Conservation (phyloP, 2,797 vertebrate species). For the Lepidocolaptes lacrymiger region DNA sequence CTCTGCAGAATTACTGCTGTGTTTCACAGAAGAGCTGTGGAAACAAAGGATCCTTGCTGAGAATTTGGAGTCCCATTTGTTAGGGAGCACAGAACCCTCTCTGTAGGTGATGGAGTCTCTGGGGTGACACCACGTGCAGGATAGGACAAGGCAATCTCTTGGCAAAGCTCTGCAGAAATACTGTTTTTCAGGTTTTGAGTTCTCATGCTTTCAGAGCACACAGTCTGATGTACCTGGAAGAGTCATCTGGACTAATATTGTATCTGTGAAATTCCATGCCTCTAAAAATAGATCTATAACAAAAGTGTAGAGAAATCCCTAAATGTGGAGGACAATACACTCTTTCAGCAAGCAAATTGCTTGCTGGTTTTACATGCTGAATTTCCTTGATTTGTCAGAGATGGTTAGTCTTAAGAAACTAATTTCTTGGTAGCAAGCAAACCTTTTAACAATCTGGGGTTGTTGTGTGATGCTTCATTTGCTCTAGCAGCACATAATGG, state of each 20-base stretch:
- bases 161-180: neutral
- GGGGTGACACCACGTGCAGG: neutral
- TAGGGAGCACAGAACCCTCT: neutral
- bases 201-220: neutral
- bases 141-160: neutral
- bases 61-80: neutral
- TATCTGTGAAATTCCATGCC: neutral
- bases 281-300: neutral
- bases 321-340: neutral
- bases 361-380: neutral
- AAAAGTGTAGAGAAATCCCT: neutral
- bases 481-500: neutral
- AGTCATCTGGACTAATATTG: neutral
- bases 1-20: neutral
- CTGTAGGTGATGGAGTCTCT: neutral
- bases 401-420: neutral
- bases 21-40: neutral
- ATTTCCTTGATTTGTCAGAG: slow-evolving; percentile 10
- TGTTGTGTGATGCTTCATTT: slow-evolving; percentile 14
- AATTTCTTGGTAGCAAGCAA: slow-evolving; percentile 21
- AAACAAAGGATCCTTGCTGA: neutral
- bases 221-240: neutral
- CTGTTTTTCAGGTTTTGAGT: neutral
- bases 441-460: neutral
- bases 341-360: neutral